Conservation (phyloP, 2,797 vertebrate genomes). For the Pristis pectinata region DNA sequence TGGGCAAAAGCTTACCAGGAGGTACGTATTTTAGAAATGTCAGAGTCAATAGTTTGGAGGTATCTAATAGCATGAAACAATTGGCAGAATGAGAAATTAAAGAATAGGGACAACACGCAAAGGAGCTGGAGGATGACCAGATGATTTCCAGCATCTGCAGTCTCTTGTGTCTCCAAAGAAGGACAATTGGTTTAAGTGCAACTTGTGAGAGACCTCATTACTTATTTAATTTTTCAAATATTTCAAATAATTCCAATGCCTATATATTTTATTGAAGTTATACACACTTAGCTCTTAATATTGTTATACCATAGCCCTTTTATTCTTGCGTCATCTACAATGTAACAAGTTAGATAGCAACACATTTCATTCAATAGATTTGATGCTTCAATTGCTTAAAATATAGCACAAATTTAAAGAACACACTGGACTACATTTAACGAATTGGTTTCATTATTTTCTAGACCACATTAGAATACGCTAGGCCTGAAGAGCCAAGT, state of each 20-base stretch:
- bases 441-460: background rate
- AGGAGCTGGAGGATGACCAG: too few species aligned
- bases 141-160: too few species aligned
- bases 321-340: background rate
- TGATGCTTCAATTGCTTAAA: background rate
- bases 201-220: background rate
- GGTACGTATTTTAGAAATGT: slow-evolving; percentile 58
- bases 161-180: background rate
- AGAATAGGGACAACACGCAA: too few species aligned
- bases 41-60: background rate
- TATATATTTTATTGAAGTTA: background rate
- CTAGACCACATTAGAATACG: slow-evolving; percentile 80
- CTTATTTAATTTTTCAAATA: background rate
- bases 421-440: background rate
- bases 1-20: slow-evolving; percentile 85
- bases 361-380: background rate
- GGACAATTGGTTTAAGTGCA: background rate
- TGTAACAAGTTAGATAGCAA: background rate
- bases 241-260: background rate
- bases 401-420: background rate
- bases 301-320: background rate
- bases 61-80: background rate
- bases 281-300: background rate
- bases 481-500: slow-evolving; percentile 82
- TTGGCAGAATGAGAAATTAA: background rate